Conservation (phyloP, 2,113 vertebrate species). For the Embiotoca jacksoni region DNA sequence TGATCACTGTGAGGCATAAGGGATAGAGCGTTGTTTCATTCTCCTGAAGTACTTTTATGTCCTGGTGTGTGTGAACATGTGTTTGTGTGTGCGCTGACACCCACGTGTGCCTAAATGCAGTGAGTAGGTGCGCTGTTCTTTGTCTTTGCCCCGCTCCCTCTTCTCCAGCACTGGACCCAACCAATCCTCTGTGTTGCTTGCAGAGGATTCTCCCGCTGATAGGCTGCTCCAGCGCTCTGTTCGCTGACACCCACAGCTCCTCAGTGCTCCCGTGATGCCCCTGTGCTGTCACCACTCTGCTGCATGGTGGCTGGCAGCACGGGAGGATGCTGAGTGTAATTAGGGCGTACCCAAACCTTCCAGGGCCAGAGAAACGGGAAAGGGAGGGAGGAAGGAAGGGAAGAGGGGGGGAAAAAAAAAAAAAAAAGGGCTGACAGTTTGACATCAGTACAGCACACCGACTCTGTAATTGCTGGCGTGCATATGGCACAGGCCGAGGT, state of each 20-base stretch:
- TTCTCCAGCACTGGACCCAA: constrained; percentile 30
- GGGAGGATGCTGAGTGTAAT: constrained; percentile 73
- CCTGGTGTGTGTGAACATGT: constrained; percentile 9
- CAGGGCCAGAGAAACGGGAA: constrained; percentile 34
- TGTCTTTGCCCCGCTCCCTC: constrained; percentile 15
- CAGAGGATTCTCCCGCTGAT: constrained; percentile 44
- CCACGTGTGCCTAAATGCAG: constrained; percentile 1
- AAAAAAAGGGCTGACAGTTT: constrained; percentile 71
- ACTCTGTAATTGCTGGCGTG: constrained; percentile 73
- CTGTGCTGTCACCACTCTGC: constrained; percentile 66
- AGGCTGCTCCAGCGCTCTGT: constrained; percentile 39
- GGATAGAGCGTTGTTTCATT: constrained; percentile 60
- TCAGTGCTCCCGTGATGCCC: constrained; percentile 60
- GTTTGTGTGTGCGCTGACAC: not conserved
- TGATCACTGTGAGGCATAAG: constrained; percentile 52
- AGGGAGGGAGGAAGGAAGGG: constrained; percentile 2
- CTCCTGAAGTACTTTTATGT: constrained; percentile 60
- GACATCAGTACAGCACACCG: constrained; percentile 70
- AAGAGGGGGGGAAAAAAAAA: constrained; percentile 5
- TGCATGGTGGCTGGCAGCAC: constrained; percentile 58
- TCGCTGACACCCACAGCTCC: constrained; percentile 52
- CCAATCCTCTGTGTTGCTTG: constrained; percentile 42
- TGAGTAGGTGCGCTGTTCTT: not conserved
- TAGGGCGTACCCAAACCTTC: constrained; percentile 70
- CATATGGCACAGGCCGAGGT: constrained; percentile 43